Evolutionary conservation across 2,888 invertebrate species (phyloP), one percentile per base, ranked within the genome.

Genomic region (Volucella bombylans): DNA sequence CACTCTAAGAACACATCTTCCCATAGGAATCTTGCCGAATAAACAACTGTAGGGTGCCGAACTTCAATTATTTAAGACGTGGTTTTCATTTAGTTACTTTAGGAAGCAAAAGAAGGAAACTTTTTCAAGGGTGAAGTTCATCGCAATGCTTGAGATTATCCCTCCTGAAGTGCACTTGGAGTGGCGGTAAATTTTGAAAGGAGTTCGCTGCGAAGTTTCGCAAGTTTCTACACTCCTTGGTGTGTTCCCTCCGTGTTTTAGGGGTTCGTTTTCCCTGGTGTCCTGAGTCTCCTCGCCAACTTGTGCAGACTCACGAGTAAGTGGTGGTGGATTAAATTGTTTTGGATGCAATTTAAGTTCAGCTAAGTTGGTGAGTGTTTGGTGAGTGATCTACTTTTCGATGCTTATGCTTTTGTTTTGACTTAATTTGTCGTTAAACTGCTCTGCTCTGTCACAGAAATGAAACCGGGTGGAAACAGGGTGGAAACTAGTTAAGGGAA

Each of bases 11-110:
- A 6, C 6, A 31, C 31, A 31, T 31, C 31, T 31, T 31, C 6
- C 31, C 31, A 6, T 31, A 1, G 6, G 0, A 23, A 23, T 23
- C 23, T 23, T 23, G 2, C 23, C 23, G 23, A 31, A 81, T 68
- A 80, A 76, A 81, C 72, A 77, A 85, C 76, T 67, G 57, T 61
- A 62, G 55, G 31, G 31, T 72, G 55, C 54, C 76, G 81, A 85
- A 85, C 85, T 85, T 85, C 68, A 81, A 85, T 81, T 85, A 85
- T 85, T 85, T 85, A 85, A 85, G 81, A 85, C 85, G 85, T 85
- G 85, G 81, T 81, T 81, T 81, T 85, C 81, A 85, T 85, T 85
- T 67, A 85, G 85, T 85, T 85, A 81, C 72, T 85, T 81, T 77
- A 79, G 31, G 31, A 0, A 23, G 31, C 0, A 6, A 31, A 31